Evolutionary conservation across 2,113 vertebrate species (phyloP).

Genomic region (Sylvia atricapilla): DNA sequence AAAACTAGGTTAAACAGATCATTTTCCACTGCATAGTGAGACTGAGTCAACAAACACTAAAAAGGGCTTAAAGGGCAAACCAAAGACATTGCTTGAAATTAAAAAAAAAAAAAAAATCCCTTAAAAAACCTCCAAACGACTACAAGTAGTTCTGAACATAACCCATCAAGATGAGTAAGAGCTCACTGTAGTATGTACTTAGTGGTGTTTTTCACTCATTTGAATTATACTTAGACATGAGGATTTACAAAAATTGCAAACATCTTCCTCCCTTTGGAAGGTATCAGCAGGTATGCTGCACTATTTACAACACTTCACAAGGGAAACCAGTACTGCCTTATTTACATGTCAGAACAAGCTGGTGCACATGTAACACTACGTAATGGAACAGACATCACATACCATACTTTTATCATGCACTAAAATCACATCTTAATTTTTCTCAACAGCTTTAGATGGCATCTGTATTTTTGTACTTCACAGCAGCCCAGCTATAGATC

Average conservation of each 20-base stretch:
- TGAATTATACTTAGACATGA: background rate
- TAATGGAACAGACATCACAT: background rate
- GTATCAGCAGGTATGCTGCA: background rate
- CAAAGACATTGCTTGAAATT: background rate
- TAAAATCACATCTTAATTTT: background rate
- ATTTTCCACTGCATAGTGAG: background rate
- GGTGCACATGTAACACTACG: background rate
- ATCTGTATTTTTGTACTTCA: background rate
- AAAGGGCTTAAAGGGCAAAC: background rate
- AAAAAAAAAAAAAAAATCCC: background rate
- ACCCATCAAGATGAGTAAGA: background rate
- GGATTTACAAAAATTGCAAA: background rate
- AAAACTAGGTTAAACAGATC: background rate
- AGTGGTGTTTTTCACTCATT: background rate
- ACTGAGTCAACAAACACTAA: background rate
- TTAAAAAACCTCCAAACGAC: background rate
- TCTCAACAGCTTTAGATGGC: background rate
- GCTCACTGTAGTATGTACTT: background rate
- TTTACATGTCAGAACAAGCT: conserved; percentile 1
- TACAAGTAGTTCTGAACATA: background rate
- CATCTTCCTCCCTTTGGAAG: background rate
- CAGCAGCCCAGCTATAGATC: background rate
- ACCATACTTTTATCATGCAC: background rate
- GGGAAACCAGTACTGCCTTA: background rate
- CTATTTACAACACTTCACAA: background rate